Evolutionary conservation across 2,888 invertebrate genomes (phyloP), one percentile per base, ranked within the genome.

Genomic region (Tineola bisselliella): DNA sequence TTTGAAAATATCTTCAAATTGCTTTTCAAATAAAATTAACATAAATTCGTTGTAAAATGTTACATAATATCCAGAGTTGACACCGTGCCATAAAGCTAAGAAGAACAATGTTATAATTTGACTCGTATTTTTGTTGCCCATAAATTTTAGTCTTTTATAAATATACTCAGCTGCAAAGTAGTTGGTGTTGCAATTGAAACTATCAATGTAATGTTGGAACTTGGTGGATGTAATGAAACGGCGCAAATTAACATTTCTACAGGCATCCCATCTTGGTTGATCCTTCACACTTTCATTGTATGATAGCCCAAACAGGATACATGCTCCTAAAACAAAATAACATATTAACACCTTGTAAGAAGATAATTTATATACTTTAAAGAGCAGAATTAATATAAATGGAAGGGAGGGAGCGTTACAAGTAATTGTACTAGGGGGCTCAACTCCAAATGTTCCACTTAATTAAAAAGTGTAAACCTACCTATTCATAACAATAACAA

Each of bases 171-270:
- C 93, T 62, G 97, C 94, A 93, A 98, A 99, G 61, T 92, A 89
- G 81, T 99, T 99, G 0, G 99, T 99, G 78, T 98, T 98, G 63
- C 93, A 94, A 79, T 99, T 99, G 80, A 99, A 99, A 44, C 97
- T 94, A 63, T 91, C 89, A 54, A 99, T 95, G 74, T 96, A 94
- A 70, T 96, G 93, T 63, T 93, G 92, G 84, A 96, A 95, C 65
- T 93, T 92, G 11, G 91, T 92, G 2, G 95, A 93, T 43, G 91
- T 90, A 81, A 98, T 98, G 72, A 95, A 94, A 0, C 92, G 84
- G 30, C 84, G 73, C n/a, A 98, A 81, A 70, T 94, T 92, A 0
- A 98, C 93, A 76, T 99, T 99, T 63, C 92, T 92, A 72, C 96
- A 94, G 0, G 95, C 98, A 72, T 96, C 92, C 97, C 98, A 98